Evolutionary conservation across 2,888 invertebrate species (phyloP), one percentile per base, ranked within the genome.

Genomic region (Fragum fragum): DNA sequence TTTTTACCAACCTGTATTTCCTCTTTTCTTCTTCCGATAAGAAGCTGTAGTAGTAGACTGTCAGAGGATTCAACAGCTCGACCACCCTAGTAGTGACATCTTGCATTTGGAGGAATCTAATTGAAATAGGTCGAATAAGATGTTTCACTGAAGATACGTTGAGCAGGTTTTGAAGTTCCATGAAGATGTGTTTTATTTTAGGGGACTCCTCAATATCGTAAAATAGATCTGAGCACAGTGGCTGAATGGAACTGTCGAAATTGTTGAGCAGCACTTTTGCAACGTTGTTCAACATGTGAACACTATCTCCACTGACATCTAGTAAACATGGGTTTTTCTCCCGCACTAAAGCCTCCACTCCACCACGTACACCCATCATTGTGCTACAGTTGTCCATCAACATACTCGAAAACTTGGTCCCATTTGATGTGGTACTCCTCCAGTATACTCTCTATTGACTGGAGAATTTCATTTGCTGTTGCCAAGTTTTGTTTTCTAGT

Each of bases 181-280:
- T 26, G 42, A 77, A 73, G 5, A 77, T 52, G 23, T 74, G 29
- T 55, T 36, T 70, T 0, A 77, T 74, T 57, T 77, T 77, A 3
- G 81, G n/a, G 18, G 81, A 81, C 53, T 81, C 77, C 52, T 81
- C 77, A 21, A 81, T 71, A 36, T 81, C 77, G 57, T 81, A 81
- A 32, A 57, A 82, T 5, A 79, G 28, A 68, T 82, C 79, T 18
- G 69, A 69, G 18, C 73, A 73, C 0, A 80, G 26, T 11, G 7
- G 1, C 39, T 80, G 76, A 36, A 73, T 14, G 16, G n/a, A 26
- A 1, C 32, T 21, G 26, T 80, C 73, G 23, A 76, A 26, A 59
- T 14, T 61, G 11, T 21, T 69, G 9, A 80, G 32, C 36, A 81
- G 47, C 9, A 72, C 32, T 21, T 81, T 81, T 6, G 76, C 80